A percentile compares a stretch with the other conserved stretches of the same genome.
Conservation (phyloP, 1,140 invertebrate species). For the Drosophila repleta region DNA sequence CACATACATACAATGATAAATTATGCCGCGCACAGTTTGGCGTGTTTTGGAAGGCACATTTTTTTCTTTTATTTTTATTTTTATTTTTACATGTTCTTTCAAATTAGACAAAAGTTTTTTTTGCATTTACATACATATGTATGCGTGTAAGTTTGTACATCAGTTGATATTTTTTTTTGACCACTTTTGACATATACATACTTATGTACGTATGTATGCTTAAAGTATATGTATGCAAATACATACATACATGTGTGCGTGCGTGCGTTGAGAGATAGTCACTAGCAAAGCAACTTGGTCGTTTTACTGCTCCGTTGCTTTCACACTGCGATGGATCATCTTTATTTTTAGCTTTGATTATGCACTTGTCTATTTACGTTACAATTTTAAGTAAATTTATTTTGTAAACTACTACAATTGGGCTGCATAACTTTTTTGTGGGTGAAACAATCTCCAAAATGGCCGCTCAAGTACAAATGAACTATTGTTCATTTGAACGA, state of each 20-base stretch:
- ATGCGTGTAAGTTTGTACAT: conserved; percentile 26
- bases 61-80: no score
- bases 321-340: conserved; percentile 58
- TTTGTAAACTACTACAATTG: conserved; percentile 65
- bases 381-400: conserved; percentile 59
- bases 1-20: conserved; percentile 52
- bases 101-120: conserved; percentile 5
- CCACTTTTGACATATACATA: conserved; percentile 44
- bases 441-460: conserved; percentile 79
- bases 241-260: conserved; percentile 69
- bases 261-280: conserved; percentile 63
- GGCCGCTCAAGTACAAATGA: conserved; percentile 61
- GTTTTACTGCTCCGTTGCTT: conserved; percentile 61
- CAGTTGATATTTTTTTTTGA: conserved; percentile 42
- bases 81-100: conserved; percentile 3
- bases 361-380: conserved; percentile 65
- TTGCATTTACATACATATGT: conserved; percentile 20
- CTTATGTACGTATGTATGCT: conserved; percentile 31
- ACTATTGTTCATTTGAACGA: conserved; percentile 44
- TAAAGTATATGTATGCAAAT: conserved; percentile 32
- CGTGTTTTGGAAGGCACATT: conserved; percentile 10
- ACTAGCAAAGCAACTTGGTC: conserved; percentile 62
- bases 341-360: conserved; percentile 56
- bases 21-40: conserved; percentile 53
- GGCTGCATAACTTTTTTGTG: conserved; percentile 79